phyloP scores from a whole-genome alignment of 2,113 vertebrate genomes.

The Lagopus muta region DNA sequence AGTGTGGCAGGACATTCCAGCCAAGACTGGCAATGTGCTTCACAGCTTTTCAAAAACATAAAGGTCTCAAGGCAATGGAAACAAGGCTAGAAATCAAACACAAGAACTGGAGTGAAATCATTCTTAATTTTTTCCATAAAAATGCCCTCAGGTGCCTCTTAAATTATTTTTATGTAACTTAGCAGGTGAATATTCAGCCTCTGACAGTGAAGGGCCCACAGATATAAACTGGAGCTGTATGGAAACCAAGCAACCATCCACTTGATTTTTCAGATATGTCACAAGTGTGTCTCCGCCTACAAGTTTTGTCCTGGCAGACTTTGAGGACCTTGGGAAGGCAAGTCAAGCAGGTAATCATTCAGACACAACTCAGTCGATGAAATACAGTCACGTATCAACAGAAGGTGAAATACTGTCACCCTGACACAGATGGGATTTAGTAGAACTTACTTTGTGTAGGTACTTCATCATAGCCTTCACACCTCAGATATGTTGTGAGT shows the following conservation, averaged over 20 bases:
- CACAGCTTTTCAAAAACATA: background rate
- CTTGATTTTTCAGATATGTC: background rate
- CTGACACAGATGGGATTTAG: background rate
- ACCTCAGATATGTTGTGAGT: background rate
- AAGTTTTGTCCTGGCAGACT: background rate
- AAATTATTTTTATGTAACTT: background rate
- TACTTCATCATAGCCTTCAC: fast-evolving
- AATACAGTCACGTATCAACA: background rate
- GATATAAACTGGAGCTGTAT: background rate
- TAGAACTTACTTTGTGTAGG: background rate
- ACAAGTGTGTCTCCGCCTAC: too few species aligned
- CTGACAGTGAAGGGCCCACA: background rate
- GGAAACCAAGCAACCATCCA: background rate
- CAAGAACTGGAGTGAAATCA: background rate
- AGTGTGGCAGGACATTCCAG: too few species aligned
- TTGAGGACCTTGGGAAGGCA: background rate
- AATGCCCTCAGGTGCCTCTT: background rate
- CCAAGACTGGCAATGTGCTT: too few species aligned
- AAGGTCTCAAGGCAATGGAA: background rate
- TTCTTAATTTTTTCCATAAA: background rate
- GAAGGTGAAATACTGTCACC: background rate
- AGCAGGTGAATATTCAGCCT: background rate
- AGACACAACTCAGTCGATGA: background rate
- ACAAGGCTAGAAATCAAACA: background rate
- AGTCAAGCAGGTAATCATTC: background rate